Evolutionary conservation across 2,888 invertebrate species (phyloP).

Genomic region (Aspidiotus destructor): DNA sequence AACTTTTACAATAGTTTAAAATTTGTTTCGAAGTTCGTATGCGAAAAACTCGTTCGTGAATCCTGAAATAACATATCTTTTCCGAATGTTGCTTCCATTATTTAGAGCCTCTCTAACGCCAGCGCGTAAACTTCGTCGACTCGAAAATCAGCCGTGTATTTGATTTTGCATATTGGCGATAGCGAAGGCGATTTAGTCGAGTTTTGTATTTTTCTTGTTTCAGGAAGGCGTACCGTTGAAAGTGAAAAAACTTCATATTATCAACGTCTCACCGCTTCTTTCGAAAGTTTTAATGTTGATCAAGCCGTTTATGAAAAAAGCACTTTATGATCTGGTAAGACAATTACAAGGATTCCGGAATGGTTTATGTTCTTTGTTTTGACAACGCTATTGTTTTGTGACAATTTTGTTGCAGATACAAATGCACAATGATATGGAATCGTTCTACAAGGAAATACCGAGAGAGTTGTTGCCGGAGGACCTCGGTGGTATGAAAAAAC

Average conservation of each 20-base stretch:
- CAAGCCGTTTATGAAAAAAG: conserved; percentile 5
- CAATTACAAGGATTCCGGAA: not conserved
- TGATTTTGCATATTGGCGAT: no score
- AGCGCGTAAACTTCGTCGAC: no score
- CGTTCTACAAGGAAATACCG: not conserved
- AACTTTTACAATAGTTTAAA: no score
- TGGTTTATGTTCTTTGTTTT: not conserved
- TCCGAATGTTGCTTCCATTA: no score
- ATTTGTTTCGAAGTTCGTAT: no score
- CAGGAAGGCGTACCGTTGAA: conserved; percentile 2
- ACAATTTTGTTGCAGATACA: not conserved
- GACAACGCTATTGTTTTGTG: not conserved
- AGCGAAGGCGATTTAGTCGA: not conserved
- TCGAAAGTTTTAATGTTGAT: not conserved
- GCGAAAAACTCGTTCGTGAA: no score
- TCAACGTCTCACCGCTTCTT: not conserved
- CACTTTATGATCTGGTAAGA: conserved; percentile 5
- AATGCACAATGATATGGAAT: not conserved
- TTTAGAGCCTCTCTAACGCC: no score
- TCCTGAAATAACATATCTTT: no score
- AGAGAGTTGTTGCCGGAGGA: not conserved
- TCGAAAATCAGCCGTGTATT: no score
- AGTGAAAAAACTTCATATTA: not conserved
- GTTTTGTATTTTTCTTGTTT: not conserved
- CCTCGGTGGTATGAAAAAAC: not conserved